A percentile compares a stretch with the other conserved stretches of the same genome.
phyloP scores from a whole-genome alignment of 92 coral and sea anemone species.

The Galaxea fascicularis region DNA sequence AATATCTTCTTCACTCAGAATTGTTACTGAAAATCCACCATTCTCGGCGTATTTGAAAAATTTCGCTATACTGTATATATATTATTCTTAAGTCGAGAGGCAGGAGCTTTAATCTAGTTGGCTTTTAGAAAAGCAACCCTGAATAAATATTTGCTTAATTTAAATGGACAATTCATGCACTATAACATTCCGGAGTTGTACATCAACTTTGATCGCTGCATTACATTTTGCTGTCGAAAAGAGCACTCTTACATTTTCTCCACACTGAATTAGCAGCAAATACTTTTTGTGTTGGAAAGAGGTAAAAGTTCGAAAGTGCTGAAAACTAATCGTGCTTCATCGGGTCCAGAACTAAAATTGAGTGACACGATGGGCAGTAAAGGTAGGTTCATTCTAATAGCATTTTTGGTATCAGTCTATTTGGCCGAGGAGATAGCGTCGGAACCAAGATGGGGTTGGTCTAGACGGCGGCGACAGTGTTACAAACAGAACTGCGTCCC shows the following conservation, averaged over 20 bases:
- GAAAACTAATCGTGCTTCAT: background rate
- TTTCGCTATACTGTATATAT: too few species aligned
- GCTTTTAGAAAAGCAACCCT: background rate
- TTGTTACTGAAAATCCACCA: too few species aligned
- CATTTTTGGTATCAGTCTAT: conserved; percentile 1
- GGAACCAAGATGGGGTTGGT: conserved; percentile 38
- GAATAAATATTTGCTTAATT: conserved; percentile 44
- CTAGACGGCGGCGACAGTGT: conserved; percentile 41
- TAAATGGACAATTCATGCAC: conserved; percentile 23
- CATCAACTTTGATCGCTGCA: background rate
- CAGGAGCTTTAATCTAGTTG: too few species aligned
- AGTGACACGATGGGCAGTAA: conserved; percentile 6
- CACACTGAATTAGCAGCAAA: background rate
- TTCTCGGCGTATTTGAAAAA: too few species aligned
- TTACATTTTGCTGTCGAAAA: too few species aligned
- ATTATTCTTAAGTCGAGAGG: too few species aligned
- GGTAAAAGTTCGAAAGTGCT: too few species aligned
- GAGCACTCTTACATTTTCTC: background rate
- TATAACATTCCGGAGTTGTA: conserved; percentile 49
- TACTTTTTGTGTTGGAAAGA: background rate
- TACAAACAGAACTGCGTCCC: conserved; percentile 28
- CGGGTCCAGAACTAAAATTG: background rate
- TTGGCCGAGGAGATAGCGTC: conserved; percentile 4
- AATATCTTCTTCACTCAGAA: too few species aligned
- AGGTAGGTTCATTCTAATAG: background rate